Evolutionary conservation across 2,888 invertebrate genomes (phyloP), one percentile per base, ranked within the genome.

Genomic region (Clistopyga incitator): DNA sequence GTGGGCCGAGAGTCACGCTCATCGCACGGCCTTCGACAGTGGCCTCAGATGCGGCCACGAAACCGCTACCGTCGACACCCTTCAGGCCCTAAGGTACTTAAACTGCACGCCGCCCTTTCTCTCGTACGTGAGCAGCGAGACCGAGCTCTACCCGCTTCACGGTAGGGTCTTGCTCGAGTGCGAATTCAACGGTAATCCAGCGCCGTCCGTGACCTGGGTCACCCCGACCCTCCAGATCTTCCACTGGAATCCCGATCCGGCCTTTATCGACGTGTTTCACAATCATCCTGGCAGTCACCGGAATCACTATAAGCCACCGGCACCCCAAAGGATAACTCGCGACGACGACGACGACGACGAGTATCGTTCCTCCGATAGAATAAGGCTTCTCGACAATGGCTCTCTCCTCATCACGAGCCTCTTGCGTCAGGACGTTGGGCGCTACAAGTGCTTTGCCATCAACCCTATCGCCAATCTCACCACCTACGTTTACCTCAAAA

Each of bases 191-290:
- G 97, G 97, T 0, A 96, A 96, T 90, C 97, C 98, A 0, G 93
- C 95, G 54, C 97, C 98, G 1, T 96, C 97, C 65, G 95, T 98
- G 72, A 97, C 97, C 13, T 98, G 98, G 98, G 95, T 97, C 38
- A 97, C 98, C 1, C 97, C 97, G 3, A 95, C 94, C 0, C 94
- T 96, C 74, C 94, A 95, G 89, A 95, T 97, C 20, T 95, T 95
- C 88, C 97, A 97, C 84, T 97, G 97, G 96, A 96, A 96, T 92
- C 97, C 97, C 0, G 96, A 97, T 88, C 95, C 95, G 0, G 94
- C 93, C 13, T 94, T 95, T 50, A 95, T 95, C 3, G 96, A 96
- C 88, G 94, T 95, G 82, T 96, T 96, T 92, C 94, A 95, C 87
- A 95, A 96, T 88, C 96, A 96, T 91, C 95, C 96, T 0, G 81